Base-by-base conservation (phyloP, 2,113 vertebrate species). In the Rostratula benghalensis region DNA sequence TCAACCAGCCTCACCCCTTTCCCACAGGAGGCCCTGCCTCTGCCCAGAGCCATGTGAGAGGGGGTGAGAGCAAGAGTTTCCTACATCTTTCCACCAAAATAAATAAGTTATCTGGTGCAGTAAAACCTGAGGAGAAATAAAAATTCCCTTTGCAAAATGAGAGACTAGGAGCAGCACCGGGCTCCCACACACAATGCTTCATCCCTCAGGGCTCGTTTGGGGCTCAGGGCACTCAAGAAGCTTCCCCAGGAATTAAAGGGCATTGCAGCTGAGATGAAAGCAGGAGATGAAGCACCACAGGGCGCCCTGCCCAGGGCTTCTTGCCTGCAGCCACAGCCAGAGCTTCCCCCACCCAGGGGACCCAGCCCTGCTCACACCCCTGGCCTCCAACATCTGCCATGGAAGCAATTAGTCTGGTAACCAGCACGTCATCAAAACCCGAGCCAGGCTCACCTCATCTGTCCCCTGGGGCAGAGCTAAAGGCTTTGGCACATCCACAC, bases 361-460 rank as follows among this genome's bases (percentile, higher is more conserved):
- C 61, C 60, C 78, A 68, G 87, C 61, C 61, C 61, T 1, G 9
- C 45, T 89, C 53, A 6, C 70, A 6, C 33, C 50, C 31, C 41
- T 3, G 0, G 21, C 37, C 54, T 19, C 57, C 3, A 0, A 19
- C 51, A 13, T 43, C 78, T 51, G 61, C 87, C 61, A 28, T 54
- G 54, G 39, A 60, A 53, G 33, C 54, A 53, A 60, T 68, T 51
- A 89, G 51, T 8, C 37, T 22, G 60, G 27, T 37, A 37, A 51
- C 1, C 9, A 82, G 69, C 35, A 33, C 7, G 3, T 50, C 87
- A 45, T 27, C 35, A 7, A 8, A 50, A 24, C 2, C 0, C 0
- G 1, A 67, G 60, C 69, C 61, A 60, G 45, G 35, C 37, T 60
- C 78, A 43, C 59, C 68, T 59, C 68, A 27, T 14, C 43, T 10